Base-by-base conservation (phyloP, 2,888 invertebrate genomes). In the Callinectes sapidus region DNA sequence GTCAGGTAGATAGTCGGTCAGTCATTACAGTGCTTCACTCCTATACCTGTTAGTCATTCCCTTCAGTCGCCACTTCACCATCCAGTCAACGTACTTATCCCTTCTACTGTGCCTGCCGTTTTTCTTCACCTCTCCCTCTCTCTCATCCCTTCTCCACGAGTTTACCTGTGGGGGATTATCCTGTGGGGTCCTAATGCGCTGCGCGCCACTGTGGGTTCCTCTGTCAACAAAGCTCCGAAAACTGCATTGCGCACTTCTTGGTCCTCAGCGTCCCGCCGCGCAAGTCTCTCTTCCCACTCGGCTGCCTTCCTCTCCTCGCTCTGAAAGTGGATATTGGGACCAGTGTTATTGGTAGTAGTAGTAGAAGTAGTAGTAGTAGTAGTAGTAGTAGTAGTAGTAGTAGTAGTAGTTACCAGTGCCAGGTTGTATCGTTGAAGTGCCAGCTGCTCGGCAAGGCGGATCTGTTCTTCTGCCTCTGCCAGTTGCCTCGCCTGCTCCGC, bases 131-230 rank as follows among this genome's bases (percentile, higher is more conserved):
- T 55, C 55, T 1, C 55, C 55, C 16, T n/a, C 1, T 61, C 61
- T 13, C 77, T 66, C 0, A 10, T 48, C 10, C 48, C 48, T 48
- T 48, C 42, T 42, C 5, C 48, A 48, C 48, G 0, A n/a, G n/a
- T 48, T 42, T n/a, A 86, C 92, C 92, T 92, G 87, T 92, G 87
- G 1, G 86, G 28, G 10, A 92, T 71, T 6, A 92, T 86, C 1
- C 92, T 66, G 55, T 92, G 92, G 0, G 92, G 92, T 5, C 92
- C 92, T 13, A 92, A 77, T 8, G 92, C 86, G 48, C 90, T 90
- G 42, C 71, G 86, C 16, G 92, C 90, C 66, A 77, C 55, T 10
- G 66, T 39, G 3, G 92, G 90, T 35, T 90, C 87, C 28, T 92
- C 92, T 14, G 90, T 92, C 42, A 92, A 48, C 23, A 92, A 90